phyloP scores from a whole-genome alignment of 2,797 vertebrate genomes.

The Gallinago stenura region DNA sequence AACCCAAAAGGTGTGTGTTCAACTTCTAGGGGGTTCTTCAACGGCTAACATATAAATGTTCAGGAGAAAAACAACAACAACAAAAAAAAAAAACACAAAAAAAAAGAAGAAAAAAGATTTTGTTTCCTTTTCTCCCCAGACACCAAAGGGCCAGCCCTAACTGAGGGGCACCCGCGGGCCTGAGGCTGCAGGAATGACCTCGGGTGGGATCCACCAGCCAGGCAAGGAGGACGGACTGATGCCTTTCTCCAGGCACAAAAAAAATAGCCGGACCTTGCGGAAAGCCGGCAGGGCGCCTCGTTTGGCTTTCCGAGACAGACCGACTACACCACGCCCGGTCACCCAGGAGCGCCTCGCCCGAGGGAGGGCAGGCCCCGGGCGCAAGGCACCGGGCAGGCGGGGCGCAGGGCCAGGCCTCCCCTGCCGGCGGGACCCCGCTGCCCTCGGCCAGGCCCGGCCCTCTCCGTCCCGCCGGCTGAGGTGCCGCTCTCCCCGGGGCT shows the following conservation, averaged over 20 bases:
- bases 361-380: neutral
- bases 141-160: neutral
- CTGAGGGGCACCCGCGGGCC: accelerated
- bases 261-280: neutral
- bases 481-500: neutral
- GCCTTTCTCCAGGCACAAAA: neutral
- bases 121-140: neutral
- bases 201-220: accelerated
- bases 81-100: no score
- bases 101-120: no score
- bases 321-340: accelerated
- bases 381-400: neutral
- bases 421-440: neutral
- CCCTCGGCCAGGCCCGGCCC: neutral
- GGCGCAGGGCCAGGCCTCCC: no score
- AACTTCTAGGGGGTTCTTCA: accelerated
- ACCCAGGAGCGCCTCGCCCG: accelerated
- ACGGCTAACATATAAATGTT: accelerated
- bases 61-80: no score
- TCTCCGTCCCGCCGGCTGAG: neutral
- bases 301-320: accelerated
- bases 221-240: accelerated
- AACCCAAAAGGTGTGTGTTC: accelerated
- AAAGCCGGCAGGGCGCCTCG: accelerated
- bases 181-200: accelerated